Conservation (phyloP, 2,888 invertebrate species). For the Pseudeuparius sepicola region DNA sequence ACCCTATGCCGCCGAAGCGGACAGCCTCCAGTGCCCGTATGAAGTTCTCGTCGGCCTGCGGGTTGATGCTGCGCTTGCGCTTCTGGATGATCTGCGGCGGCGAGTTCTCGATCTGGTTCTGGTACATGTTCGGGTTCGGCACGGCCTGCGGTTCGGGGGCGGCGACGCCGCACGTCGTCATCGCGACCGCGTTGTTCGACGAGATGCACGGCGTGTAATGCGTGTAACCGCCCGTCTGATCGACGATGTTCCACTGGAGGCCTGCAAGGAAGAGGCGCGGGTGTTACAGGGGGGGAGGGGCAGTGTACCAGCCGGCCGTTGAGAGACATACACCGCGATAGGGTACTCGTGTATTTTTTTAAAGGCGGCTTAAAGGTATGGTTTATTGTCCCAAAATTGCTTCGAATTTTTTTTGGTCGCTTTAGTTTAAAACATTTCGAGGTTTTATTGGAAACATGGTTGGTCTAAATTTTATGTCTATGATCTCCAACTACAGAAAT, state of each 20-base stretch:
- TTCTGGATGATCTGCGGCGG: conserved; percentile 44
- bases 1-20: conserved; percentile 72
- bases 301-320: conserved; percentile 8
- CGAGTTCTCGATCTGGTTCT: conserved; percentile 33
- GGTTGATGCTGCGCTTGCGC: conserved; percentile 65
- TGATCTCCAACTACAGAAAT: conserved; percentile 1
- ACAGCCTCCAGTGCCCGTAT: conserved; percentile 73
- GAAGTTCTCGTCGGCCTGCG: conserved; percentile 76
- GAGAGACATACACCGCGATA: conserved; percentile 4
- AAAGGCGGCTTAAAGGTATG: too few relatives aligned
- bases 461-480: conserved; percentile 1
- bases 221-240: conserved; percentile 63
- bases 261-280: too few relatives aligned
- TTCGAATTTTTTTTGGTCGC: too few relatives aligned
- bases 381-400: too few relatives aligned
- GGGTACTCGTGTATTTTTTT: too few relatives aligned
- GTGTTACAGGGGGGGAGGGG: conserved; percentile 7
- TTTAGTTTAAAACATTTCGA: too few relatives aligned
- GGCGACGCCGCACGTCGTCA: not conserved
- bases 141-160: conserved; percentile 19
- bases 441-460: too few relatives aligned
- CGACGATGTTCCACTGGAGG: conserved; percentile 74
- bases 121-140: conserved; percentile 29
- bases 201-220: conserved; percentile 57
- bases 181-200: conserved; percentile 20